Evolutionary conservation across 2,888 invertebrate species (phyloP).

Genomic region (Lasioglossum morio): DNA sequence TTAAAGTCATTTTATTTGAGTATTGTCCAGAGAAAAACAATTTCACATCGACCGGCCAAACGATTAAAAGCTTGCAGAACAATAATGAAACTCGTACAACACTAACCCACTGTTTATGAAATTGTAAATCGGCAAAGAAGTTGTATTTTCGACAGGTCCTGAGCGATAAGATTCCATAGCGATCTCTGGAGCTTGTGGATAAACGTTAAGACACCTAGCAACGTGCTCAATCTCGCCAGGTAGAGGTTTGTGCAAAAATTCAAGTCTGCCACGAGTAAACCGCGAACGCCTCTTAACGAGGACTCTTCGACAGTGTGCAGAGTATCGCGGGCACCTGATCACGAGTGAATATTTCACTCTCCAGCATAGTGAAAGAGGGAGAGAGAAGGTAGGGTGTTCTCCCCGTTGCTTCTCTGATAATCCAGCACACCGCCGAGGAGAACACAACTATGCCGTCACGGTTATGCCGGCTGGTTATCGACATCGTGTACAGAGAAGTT

Average conservation of each 20-base stretch:
- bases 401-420: slow-evolving; percentile 50
- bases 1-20: too few relatives aligned
- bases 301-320: neutral
- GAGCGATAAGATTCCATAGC: neutral
- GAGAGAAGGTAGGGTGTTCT: too few relatives aligned
- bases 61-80: neutral
- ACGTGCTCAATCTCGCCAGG: slow-evolving; percentile 5
- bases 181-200: neutral
- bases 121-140: too few relatives aligned
- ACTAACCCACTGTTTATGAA: too few relatives aligned
- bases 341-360: slow-evolving; percentile 46
- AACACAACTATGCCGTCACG: slow-evolving; percentile 44
- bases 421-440: slow-evolving; percentile 33
- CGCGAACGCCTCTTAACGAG: slow-evolving; percentile 35
- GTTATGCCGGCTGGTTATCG: slow-evolving; percentile 59
- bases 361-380: neutral
- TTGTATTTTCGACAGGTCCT: neutral
- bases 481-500: slow-evolving; percentile 60
- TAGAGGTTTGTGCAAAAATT: slow-evolving; percentile 22
- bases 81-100: neutral
- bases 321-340: slow-evolving; percentile 3
- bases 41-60: too few relatives aligned
- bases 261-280: slow-evolving; percentile 20
- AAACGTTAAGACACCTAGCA: neutral
- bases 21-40: too few relatives aligned